Evolutionary conservation across 2,888 invertebrate species (phyloP), one percentile per base, ranked within the genome.

Genomic region (Lasius fuliginosus): DNA sequence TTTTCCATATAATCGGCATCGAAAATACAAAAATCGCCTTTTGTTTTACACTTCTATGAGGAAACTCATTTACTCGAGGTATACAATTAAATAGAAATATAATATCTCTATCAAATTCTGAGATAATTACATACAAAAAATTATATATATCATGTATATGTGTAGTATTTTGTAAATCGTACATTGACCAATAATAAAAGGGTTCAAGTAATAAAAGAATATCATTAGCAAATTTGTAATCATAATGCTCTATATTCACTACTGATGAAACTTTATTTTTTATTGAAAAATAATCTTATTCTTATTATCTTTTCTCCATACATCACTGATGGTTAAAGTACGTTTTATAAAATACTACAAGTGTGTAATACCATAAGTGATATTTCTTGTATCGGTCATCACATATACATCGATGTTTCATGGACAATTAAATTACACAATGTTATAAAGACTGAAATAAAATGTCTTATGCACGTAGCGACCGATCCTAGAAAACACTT

Each of bases 401-500:
- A 33, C 23, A 58, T n/a, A 46, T 30, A 58, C 18, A 81, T 49
- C 33, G 27, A 60, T 81, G 58, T 73, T 79, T 58, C 46, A 33
- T 42, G 79, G 27, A 60, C 33, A 42, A 27, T 9, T 58, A 79
- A 58, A 73, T 79, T 73, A 60, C 60, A 46, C 23, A 30, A 58
- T 58, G 56, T 79, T 71, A 42, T 18, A 71, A 79, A 75, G 60
- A 81, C 60, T 81, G 79, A 81, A 62, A 36, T 60, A 42, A 49
- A 79, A 60, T 27, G 79, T 81, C 58, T 60, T 74, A 27, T 46
- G 46, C 79, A 79, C 46, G 79, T 36, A 74, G 46, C 46, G 46
- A 60, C 46, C 75, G 60, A 73, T 79, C 33, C 79, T 33, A 60
- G 75, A 46, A 23, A 18, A 12, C 60, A 79, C 79, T 79, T 36